Evolutionary conservation across 2,888 invertebrate species (phyloP), one percentile per base, ranked within the genome.

Genomic region (Heliconius aoede): DNA sequence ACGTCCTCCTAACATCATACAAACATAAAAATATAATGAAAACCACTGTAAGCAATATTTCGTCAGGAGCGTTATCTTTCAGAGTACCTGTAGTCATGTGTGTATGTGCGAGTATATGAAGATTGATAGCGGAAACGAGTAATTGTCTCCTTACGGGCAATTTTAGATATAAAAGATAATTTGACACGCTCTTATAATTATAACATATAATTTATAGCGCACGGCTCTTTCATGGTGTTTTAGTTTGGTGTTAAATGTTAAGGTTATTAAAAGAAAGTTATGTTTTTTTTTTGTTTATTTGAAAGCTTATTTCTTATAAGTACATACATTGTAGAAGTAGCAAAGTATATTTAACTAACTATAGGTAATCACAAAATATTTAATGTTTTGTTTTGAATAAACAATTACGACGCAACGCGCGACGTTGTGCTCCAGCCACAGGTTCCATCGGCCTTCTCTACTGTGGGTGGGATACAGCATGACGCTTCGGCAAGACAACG

Each of bases 111-210:
- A n/a, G n/a, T 36, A 4, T 69, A 69, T 18, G 26, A 69, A 30
- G 72, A 69, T 58, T 28, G 61, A 61, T 73, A 51, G 61, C 77
- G 79, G 79, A 79, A 77, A 73, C 67, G 51, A n/a, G 74, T 75
- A 77, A 79, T 77, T 77, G 79, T 75, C 74, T 74, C 60, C 51
- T 73, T 72, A 68, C 55, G 40, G 61, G 71, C 40, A 71, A 61
- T 72, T 76, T 71, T 64, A 76, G 72, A 76, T 76, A 55, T 61
- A 64, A 74, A 62, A 64, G 71, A 76, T 76, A 76, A 71, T 58
- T 65, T 58, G 40, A 76, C 71, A 75, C 71, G 71, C 75, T 69
- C 51, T 69, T 60, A 18, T 75, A 75, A 62, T 75, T 60, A 74
- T 68, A 62, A 72, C 5, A 36, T 36, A 26, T 72, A 30, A 24